Evolutionary conservation across 2,888 invertebrate genomes (phyloP).

Genomic region (Deladenus siricidicola): DNA sequence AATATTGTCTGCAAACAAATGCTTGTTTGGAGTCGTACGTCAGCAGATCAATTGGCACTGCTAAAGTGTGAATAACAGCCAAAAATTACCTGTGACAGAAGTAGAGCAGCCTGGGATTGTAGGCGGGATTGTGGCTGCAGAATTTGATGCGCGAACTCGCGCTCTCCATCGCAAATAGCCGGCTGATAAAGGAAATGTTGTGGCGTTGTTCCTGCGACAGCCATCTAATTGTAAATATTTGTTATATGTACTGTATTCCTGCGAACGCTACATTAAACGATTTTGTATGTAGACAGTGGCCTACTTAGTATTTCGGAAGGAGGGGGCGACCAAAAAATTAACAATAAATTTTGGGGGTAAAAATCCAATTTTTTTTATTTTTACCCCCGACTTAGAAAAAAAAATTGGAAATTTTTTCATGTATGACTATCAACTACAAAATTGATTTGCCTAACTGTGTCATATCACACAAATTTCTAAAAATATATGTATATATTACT

Average conservation of each 20-base stretch:
- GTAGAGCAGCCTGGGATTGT: conserved; percentile 17
- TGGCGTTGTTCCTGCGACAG: conserved; percentile 21
- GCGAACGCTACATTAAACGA: no score
- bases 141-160: conserved; percentile 25
- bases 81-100: conserved; percentile 11
- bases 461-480: not conserved
- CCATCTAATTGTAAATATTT: no score
- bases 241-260: no score
- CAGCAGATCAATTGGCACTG: not conserved
- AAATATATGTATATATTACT: conserved; percentile 19
- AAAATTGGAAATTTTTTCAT: not conserved
- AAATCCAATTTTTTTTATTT: no score
- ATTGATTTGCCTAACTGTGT: no score
- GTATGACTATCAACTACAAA: not conserved
- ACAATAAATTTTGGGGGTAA: no score
- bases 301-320: no score
- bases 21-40: no score
- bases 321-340: no score
- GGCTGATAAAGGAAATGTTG: conserved; percentile 31
- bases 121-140: conserved; percentile 46
- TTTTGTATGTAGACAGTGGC: no score
- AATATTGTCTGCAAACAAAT: not conserved
- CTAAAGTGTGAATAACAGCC: not conserved
- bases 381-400: no score
- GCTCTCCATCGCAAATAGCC: conserved; percentile 32